phyloP scores from a whole-genome alignment of 1,140 invertebrate species.

The Magallana gigas region DNA sequence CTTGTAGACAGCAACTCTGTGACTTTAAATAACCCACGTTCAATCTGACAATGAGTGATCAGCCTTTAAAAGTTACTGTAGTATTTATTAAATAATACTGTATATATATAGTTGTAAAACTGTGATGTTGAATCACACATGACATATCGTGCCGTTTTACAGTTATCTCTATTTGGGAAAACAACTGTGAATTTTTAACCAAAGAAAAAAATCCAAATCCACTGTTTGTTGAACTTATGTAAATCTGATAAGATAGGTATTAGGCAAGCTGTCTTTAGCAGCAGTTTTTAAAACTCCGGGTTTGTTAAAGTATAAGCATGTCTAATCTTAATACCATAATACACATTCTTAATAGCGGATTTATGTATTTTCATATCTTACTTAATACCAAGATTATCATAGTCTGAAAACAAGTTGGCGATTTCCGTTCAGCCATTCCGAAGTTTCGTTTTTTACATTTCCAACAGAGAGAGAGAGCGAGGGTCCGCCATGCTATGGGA shows the following conservation, averaged over 20 bases:
- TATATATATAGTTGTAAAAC: too few species aligned
- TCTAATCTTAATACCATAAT: neutral
- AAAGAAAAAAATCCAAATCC: too few species aligned
- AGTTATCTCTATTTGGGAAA: too few species aligned
- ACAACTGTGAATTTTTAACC: too few species aligned
- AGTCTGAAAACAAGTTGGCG: neutral
- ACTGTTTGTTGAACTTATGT: neutral
- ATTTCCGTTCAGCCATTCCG: neutral
- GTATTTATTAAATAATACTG: too few species aligned
- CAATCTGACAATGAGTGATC: too few species aligned
- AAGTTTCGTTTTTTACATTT: neutral
- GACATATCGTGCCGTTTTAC: too few species aligned
- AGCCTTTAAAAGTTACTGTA: too few species aligned
- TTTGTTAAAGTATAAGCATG: neutral
- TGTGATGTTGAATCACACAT: too few species aligned
- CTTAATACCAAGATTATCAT: constrained; percentile 12
- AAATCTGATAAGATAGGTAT: constrained; percentile 7
- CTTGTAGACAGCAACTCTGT: too few species aligned
- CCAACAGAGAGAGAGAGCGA: neutral
- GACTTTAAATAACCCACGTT: too few species aligned
- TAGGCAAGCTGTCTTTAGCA: neutral
- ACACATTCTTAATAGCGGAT: neutral
- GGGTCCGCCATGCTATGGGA: neutral
- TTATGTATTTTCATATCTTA: constrained; percentile 9
- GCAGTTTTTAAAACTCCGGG: neutral